Percentiles rank a stretch among this genome's conserved stretches.
Conservation (phyloP, 2,888 invertebrate species). For the Cheilosia urbana region DNA sequence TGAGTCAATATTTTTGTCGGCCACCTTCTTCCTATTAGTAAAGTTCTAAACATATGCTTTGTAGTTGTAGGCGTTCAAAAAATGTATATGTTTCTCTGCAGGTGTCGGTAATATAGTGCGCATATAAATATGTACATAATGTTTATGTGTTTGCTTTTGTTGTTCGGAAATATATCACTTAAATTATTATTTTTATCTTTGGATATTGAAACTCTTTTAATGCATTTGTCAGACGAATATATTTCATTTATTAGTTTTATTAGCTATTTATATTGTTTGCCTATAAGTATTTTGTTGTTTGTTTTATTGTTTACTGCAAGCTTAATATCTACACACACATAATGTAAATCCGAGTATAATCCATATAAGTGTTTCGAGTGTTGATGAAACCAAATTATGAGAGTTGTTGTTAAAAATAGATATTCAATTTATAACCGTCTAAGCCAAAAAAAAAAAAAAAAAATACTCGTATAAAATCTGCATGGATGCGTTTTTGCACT, state of each 20-base stretch:
- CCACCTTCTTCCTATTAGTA: background rate
- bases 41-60: background rate
- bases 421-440: conserved; percentile 41
- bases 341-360: conserved; percentile 20
- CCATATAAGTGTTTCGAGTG: conserved; percentile 33
- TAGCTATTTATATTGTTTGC: conserved; percentile 10
- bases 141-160: conserved; percentile 40
- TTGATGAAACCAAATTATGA: conserved; percentile 38
- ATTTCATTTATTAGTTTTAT: conserved; percentile 21
- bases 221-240: conserved; percentile 30
- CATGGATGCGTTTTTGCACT: conserved; percentile 69
- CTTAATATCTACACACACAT: conserved; percentile 43
- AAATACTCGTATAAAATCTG: conserved; percentile 57
- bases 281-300: conserved; percentile 11
- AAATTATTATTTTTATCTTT: background rate
- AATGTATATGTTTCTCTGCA: background rate
- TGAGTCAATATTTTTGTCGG: background rate
- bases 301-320: conserved; percentile 28
- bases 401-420: conserved; percentile 50
- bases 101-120: background rate
- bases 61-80: background rate
- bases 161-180: conserved; percentile 8
- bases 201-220: conserved; percentile 5
- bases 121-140: conserved; percentile 24
- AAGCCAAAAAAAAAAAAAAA: conserved; percentile 6